Conservation (phyloP, 2,113 vertebrate genomes). For the Nansenia antarctica region DNA sequence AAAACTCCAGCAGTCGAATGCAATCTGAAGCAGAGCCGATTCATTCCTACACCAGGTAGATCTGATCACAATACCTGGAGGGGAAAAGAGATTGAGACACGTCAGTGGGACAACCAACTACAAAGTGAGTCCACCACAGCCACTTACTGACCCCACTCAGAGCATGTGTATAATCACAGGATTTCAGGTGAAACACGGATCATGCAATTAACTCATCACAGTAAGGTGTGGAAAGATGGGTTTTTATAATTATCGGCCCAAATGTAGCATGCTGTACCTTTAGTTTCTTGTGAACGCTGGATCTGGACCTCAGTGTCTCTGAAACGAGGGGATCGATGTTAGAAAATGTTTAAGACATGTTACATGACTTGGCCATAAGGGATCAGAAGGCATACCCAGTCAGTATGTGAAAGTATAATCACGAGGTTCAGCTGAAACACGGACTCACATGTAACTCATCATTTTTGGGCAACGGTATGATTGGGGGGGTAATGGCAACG, state of each 20-base stretch:
- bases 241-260: not conserved
- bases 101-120: too few relatives aligned
- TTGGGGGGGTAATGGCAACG: too few relatives aligned
- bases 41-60: too few relatives aligned
- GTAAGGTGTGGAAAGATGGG: not conserved
- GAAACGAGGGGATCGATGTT: too few relatives aligned
- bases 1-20: too few relatives aligned
- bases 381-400: constrained; percentile 52
- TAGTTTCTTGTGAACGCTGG: not conserved
- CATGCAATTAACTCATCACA: constrained; percentile 4
- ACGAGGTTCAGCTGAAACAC: constrained; percentile 75
- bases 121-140: not conserved
- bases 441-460: constrained; percentile 78
- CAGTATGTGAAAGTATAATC: constrained; percentile 74
- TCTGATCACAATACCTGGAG: too few relatives aligned
- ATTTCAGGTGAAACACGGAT: constrained; percentile 51
- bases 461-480: constrained; percentile 29
- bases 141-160: constrained; percentile 24
- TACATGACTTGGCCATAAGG: not conserved
- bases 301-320: not conserved
- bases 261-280: not conserved
- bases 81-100: too few relatives aligned
- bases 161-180: constrained; percentile 41
- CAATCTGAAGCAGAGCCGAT: too few relatives aligned
- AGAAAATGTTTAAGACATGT: not conserved